Evolutionary conservation across 2,797 vertebrate genomes (phyloP).

Genomic region (Neopelma chrysocephalum): DNA sequence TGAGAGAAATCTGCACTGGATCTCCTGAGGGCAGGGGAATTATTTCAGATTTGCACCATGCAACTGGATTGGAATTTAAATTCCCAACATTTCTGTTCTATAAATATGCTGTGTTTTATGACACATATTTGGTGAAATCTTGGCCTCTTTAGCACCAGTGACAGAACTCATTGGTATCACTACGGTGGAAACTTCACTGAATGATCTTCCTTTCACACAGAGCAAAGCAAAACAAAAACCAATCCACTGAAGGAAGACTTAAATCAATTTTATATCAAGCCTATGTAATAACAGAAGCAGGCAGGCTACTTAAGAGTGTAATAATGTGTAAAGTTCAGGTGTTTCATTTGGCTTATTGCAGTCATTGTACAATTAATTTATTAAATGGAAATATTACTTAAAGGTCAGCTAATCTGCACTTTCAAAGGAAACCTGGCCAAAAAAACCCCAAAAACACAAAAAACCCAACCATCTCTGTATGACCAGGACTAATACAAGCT

Average conservation of each 20-base stretch:
- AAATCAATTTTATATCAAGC: not conserved
- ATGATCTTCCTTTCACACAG: not conserved
- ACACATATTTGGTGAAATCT: not conserved
- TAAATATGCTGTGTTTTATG: slow-evolving; percentile 7
- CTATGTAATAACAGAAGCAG: not conserved
- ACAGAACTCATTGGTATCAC: not conserved
- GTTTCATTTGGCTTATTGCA: not conserved
- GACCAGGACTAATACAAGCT: not conserved
- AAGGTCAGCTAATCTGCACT: not conserved
- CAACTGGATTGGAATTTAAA: not conserved
- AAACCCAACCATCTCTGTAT: fast-evolving
- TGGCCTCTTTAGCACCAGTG: not conserved
- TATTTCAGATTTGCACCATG: not conserved
- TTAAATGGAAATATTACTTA: not conserved
- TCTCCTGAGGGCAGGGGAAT: not conserved
- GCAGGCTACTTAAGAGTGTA: not conserved
- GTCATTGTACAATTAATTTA: not conserved
- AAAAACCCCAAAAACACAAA: not conserved
- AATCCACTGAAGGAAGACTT: not conserved
- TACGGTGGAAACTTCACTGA: not conserved
- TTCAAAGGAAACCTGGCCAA: not conserved
- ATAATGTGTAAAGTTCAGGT: not conserved
- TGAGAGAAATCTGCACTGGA: not conserved
- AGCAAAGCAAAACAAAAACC: not conserved
- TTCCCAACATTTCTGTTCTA: not conserved